Conservation (phyloP, 2,113 vertebrate species). For the Electrona antarctica region DNA sequence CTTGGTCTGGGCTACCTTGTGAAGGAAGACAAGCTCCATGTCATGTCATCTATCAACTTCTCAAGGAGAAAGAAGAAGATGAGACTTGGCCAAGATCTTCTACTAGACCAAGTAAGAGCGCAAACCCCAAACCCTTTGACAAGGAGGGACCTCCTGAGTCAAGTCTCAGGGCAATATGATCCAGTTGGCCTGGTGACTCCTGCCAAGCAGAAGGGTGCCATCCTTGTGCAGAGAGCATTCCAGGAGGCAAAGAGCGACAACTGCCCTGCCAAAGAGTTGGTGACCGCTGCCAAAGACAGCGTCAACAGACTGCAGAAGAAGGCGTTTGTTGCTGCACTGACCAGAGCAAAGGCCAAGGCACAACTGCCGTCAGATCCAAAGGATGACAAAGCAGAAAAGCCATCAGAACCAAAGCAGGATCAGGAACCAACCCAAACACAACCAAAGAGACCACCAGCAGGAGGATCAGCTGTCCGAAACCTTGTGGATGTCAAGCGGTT, state of each 20-base stretch:
- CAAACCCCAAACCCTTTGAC: no score
- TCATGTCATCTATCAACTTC: no score
- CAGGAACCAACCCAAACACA: background rate
- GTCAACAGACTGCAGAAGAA: no score
- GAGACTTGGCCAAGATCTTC: background rate
- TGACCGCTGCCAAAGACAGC: no score
- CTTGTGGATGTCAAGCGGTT: slow-evolving; percentile 19
- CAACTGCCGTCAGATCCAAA: no score
- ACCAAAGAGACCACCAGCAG: slow-evolving; percentile 5
- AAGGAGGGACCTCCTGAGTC: no score
- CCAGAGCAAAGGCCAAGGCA: no score
- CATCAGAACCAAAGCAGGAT: background rate
- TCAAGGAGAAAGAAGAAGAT: no score
- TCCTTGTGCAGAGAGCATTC: slow-evolving; percentile 20
- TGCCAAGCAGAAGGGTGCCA: slow-evolving; percentile 22
- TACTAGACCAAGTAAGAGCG: background rate
- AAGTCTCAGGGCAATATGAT: slow-evolving; percentile 12
- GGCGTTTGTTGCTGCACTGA: no score
- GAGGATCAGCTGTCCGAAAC: background rate
- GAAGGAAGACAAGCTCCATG: no score
- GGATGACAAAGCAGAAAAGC: no score
- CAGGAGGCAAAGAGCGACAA: slow-evolving; percentile 12
- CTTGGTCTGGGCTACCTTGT: background rate
- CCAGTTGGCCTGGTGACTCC: slow-evolving; percentile 17
- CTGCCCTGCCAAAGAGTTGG: no score